These are phyloP conservation scores for Pithys albifrons DNA, from an alignment of 2,113 vertebrate species.

Conservation along the genomic window DNA sequence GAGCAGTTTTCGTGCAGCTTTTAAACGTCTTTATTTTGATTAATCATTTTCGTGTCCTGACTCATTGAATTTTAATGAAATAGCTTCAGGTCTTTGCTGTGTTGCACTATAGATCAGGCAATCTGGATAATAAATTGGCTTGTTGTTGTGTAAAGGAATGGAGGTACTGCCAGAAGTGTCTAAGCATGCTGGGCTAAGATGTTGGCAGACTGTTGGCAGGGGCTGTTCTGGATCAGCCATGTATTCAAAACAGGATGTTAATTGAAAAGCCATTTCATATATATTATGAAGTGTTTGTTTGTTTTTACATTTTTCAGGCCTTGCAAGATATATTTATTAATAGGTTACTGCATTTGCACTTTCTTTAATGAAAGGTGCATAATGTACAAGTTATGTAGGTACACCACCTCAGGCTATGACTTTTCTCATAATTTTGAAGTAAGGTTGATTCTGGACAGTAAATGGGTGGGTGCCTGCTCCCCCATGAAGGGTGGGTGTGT, in stretches of 20 bases:
- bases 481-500: not conserved
- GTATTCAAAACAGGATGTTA: conserved; percentile 57
- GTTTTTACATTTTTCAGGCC: conserved; percentile 33
- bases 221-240: not conserved
- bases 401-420: not conserved
- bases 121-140: conserved; percentile 61
- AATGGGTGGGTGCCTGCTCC: not conserved
- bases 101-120: conserved; percentile 41
- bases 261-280: conserved; percentile 42
- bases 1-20: conserved; percentile 44
- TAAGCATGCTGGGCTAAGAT: conserved; percentile 31
- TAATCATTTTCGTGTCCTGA: conserved; percentile 73
- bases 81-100: conserved; percentile 52
- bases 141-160: conserved; percentile 52
- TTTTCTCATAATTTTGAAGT: not conserved
- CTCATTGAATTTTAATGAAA: conserved; percentile 68
- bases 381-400: not conserved
- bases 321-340: conserved; percentile 14
- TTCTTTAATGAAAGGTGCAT: conserved; percentile 10
- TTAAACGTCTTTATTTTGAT: conserved; percentile 64
- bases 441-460: not conserved
- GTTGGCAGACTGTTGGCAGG: conserved; percentile 38
- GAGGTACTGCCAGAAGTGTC: conserved; percentile 36
- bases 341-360: not conserved
- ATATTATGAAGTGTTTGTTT: conserved; percentile 52